A percentile compares a stretch with the other conserved stretches of the same genome.
Evolutionary conservation across 2,888 invertebrate species (phyloP).

Genomic region (Cyclophora punctaria): DNA sequence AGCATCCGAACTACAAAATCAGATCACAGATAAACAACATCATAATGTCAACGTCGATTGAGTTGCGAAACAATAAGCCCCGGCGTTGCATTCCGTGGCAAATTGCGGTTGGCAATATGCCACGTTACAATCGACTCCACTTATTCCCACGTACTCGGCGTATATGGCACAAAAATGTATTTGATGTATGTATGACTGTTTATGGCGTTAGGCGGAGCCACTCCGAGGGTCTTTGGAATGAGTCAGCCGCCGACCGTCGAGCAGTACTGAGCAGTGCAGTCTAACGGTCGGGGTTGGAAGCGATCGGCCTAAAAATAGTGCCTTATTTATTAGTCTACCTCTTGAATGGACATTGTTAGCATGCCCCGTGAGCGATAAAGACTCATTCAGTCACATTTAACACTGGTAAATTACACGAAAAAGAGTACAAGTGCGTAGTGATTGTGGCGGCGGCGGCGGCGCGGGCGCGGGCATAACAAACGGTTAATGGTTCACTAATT

Average conservation of each 20-base stretch:
- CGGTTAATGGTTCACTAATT: conserved; percentile 55
- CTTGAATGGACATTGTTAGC: conserved; percentile 22
- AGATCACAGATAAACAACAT: conserved; percentile 26
- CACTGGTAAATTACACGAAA: conserved; percentile 41
- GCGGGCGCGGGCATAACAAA: conserved; percentile 41
- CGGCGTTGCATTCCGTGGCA: conserved; percentile 15
- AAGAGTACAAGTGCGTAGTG: conserved; percentile 27
- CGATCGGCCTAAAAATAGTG: conserved; percentile 7
- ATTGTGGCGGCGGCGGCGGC: conserved; percentile 32
- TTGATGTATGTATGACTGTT: conserved; percentile 40
- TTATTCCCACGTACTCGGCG: conserved; percentile 42
- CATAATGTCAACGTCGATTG: conserved; percentile 34
- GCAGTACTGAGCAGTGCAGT: conserved; percentile 6
- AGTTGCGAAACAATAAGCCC: conserved; percentile 41
- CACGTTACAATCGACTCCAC: conserved; percentile 30
- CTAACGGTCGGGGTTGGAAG: conserved; percentile 6
- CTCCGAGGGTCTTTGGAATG: conserved; percentile 33
- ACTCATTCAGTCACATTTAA: conserved; percentile 33
- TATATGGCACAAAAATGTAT: conserved; percentile 55
- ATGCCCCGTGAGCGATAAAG: conserved; percentile 26
- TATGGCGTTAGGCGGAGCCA: conserved; percentile 34
- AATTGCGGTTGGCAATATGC: conserved; percentile 38
- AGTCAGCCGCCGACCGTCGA: conserved; percentile 23
- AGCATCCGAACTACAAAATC: conserved; percentile 17
- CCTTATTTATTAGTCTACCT: conserved; percentile 14